Evolutionary conservation across 2,113 vertebrate genomes (phyloP), one percentile per base, ranked within the genome.

Genomic region (Chloropsis hardwickii): DNA sequence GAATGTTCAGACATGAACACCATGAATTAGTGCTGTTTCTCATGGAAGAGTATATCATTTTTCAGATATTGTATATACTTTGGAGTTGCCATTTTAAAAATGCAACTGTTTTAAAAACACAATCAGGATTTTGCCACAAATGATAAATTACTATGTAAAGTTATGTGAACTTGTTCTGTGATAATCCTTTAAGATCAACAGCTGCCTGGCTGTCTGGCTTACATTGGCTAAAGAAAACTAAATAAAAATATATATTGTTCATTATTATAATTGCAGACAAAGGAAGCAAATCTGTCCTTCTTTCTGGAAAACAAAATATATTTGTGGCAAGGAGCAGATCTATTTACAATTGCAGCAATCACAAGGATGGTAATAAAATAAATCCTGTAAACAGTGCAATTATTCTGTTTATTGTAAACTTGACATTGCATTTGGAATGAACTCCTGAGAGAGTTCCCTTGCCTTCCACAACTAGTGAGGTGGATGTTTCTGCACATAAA

Each of bases 341-440:
- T 95, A 94, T 95, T 96, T 97, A 86, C 86, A 94, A 86, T 66
- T 93, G 47, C 20, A 92, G 83, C 47, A 81, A 95, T 95, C 92
- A 84, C 64, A 81, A 83, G 28, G 27, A 87, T 91, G 93, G 45
- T 57, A 89, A 91, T 86, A 95, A 96, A 95, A 94, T 79, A 92
- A 96, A 81, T 91, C n/a, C 64, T 92, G 67, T 77, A 89, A 94
- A 88, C 31, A 92, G 24, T 62, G 71, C 7, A 91, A 92, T 97
- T 96, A 86, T 86, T 93, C 90, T 94, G 90, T 92, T 96, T 96
- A 95, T 95, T 95, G 88, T 94, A 96, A 96, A 94, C 42, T 90
- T 88, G 81, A 93, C 85, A 74, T 93, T 78, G 56, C 50, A 67
- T 92, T 93, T 95, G 48, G 73, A 96, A 92, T 60, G 40, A 86